Percentiles rank a stretch among this genome's conserved stretches.
Conservation (phyloP, 1,140 invertebrate species). For the Sarcophaga peregrina region DNA sequence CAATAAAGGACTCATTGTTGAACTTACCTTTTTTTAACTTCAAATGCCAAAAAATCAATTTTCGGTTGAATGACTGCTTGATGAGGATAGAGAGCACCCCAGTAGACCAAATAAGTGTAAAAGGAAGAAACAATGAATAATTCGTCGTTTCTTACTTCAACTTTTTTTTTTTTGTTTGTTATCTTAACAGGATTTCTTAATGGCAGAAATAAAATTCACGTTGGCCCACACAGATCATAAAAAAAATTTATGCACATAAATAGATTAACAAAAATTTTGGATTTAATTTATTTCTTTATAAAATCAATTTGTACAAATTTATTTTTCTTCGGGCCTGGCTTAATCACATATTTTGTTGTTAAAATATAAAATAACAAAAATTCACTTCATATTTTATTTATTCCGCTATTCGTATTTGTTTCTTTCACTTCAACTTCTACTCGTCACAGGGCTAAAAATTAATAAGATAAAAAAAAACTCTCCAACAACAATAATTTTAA, state of each 20-base stretch:
- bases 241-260: background rate
- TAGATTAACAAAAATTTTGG: background rate
- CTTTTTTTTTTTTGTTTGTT: background rate
- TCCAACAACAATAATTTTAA: background rate
- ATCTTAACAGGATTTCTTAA: background rate
- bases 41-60: constrained; percentile 14
- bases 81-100: background rate
- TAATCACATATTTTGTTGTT: background rate
- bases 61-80: constrained; percentile 19
- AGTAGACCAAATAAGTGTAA: background rate
- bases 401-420: background rate
- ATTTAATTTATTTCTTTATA: background rate
- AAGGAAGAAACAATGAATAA: background rate
- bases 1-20: background rate
- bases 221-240: background rate
- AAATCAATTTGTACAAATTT: background rate
- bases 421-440: background rate
- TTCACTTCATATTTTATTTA: background rate
- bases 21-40: constrained; percentile 11
- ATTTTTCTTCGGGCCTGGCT: background rate
- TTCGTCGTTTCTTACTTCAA: background rate
- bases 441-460: constrained; percentile 2
- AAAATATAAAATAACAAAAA: constrained; percentile 3
- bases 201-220: background rate
- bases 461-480: background rate